Evolutionary conservation across 2,797 vertebrate genomes (phyloP).

Genomic region (Brachyrhaphis roseni): DNA sequence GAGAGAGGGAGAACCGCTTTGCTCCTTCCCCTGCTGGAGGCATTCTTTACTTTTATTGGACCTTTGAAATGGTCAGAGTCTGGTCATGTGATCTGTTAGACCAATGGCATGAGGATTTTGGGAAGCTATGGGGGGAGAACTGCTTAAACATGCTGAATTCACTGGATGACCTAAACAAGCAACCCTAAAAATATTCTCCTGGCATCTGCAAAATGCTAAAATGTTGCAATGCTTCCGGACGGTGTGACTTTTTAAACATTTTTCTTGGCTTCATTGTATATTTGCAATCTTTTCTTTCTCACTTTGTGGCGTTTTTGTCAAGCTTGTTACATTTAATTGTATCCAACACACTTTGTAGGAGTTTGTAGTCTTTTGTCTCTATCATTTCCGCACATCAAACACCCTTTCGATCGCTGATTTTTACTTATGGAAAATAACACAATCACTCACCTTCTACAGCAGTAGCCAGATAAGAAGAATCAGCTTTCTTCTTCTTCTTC

Average conservation of each 20-base stretch:
- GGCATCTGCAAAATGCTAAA: background rate
- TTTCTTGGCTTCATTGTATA: background rate
- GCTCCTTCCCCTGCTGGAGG: conserved; percentile 53
- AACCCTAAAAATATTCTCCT: conserved; percentile 48
- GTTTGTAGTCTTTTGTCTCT: conserved; percentile 12
- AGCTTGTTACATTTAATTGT: conserved; percentile 3
- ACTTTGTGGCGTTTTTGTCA: background rate
- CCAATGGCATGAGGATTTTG: conserved; percentile 67
- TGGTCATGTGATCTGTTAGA: conserved; percentile 71
- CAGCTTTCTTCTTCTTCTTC: background rate
- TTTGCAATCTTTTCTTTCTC: background rate
- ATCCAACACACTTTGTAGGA: background rate
- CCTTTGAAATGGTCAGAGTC: conserved; percentile 80
- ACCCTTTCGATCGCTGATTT: conserved; percentile 36
- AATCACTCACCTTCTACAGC: background rate
- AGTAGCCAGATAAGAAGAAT: background rate
- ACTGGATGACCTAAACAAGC: conserved; percentile 46
- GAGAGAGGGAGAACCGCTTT: conserved; percentile 41
- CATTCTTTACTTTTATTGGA: conserved; percentile 70
- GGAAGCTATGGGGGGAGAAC: conserved; percentile 38
- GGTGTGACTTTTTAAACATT: conserved; percentile 3
- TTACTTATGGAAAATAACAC: conserved; percentile 59
- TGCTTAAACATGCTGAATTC: conserved; percentile 58
- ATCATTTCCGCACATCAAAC: conserved; percentile 19
- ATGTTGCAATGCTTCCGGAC: background rate